Conservation (phyloP, 2,888 invertebrate genomes). For the Anaspis maculata region DNA sequence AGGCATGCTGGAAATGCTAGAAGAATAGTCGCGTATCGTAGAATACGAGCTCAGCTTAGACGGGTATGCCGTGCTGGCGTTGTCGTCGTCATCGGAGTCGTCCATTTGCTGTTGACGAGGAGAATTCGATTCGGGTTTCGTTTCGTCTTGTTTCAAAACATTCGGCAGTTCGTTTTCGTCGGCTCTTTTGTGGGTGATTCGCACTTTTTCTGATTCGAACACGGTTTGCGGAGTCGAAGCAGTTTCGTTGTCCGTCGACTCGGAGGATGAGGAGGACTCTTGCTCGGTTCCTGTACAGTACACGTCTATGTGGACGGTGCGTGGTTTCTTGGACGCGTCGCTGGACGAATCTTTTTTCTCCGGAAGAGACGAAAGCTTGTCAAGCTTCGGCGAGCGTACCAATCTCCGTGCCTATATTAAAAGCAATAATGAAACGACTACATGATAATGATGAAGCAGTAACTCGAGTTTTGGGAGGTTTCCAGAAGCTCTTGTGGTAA, state of each 20-base stretch:
- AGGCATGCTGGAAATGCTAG: conserved; percentile 46
- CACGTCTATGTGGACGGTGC: conserved; percentile 67
- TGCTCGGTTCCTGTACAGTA: conserved; percentile 60
- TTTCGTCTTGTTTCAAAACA: conserved; percentile 17
- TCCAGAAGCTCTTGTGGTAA: too few species aligned
- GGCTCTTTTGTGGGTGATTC: conserved; percentile 50
- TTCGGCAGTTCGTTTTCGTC: conserved; percentile 42
- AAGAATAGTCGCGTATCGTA: conserved; percentile 49
- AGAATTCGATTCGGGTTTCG: conserved; percentile 14
- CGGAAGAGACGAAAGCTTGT: conserved; percentile 10
- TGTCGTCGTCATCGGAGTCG: conserved; percentile 39
- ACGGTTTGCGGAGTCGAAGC: conserved; percentile 53
- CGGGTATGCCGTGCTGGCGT: conserved; percentile 53
- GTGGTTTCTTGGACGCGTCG: conserved; percentile 43
- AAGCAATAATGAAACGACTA: too few species aligned
- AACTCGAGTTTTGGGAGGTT: too few species aligned
- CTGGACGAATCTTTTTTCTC: conserved; percentile 16
- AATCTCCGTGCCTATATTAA: conserved; percentile 20
- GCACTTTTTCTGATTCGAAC: conserved; percentile 53
- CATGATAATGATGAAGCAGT: too few species aligned
- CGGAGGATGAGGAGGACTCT: conserved; percentile 38
- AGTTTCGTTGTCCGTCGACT: conserved; percentile 32
- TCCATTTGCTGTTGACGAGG: conserved; percentile 22
- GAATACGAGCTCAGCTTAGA: conserved; percentile 53
- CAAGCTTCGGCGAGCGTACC: conserved; percentile 27